phyloP scores from a whole-genome alignment of 1,140 invertebrate species.

The Drosophila lini region DNA sequence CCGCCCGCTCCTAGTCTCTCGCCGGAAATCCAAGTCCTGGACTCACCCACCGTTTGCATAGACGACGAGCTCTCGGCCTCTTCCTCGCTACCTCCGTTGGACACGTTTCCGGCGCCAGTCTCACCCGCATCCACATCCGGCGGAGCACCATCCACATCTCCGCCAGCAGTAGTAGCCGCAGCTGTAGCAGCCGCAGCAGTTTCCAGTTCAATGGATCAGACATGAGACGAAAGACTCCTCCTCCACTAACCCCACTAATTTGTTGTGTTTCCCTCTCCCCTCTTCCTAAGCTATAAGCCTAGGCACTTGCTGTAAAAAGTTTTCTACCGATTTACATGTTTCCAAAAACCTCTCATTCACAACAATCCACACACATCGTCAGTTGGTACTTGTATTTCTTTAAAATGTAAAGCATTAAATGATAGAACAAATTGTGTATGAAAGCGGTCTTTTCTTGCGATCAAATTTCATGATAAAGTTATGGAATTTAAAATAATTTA shows the following conservation, averaged over 20 bases:
- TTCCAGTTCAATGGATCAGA: constrained; percentile 20
- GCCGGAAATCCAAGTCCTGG: constrained; percentile 14
- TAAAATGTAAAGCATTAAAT: constrained; percentile 14
- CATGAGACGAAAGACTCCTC: constrained; percentile 32
- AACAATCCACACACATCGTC: background rate
- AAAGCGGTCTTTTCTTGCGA: background rate
- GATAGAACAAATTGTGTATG: constrained; percentile 7
- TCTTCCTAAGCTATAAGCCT: constrained; percentile 21
- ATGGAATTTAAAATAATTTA: no score
- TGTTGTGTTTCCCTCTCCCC: constrained; percentile 4
- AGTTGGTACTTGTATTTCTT: constrained; percentile 5
- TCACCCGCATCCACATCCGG: constrained; percentile 5
- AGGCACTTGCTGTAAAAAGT: background rate
- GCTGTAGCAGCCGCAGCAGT: background rate
- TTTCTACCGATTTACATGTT: constrained; percentile 12
- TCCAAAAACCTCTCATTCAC: background rate
- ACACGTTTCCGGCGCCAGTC: constrained; percentile 5
- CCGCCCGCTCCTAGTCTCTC: constrained; percentile 26
- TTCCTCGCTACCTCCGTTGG: constrained; percentile 21
- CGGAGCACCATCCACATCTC: background rate
- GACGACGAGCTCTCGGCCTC: constrained; percentile 29
- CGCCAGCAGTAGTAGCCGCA: background rate
- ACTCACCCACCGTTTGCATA: constrained; percentile 26
- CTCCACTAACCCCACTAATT: no score
- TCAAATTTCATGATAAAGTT: no score